A percentile compares a stretch with the other conserved stretches of the same genome.
These are phyloP conservation scores for Enteromius mattozi DNA, from an alignment of 2,797 vertebrate species.

Conservation along the genomic window DNA sequence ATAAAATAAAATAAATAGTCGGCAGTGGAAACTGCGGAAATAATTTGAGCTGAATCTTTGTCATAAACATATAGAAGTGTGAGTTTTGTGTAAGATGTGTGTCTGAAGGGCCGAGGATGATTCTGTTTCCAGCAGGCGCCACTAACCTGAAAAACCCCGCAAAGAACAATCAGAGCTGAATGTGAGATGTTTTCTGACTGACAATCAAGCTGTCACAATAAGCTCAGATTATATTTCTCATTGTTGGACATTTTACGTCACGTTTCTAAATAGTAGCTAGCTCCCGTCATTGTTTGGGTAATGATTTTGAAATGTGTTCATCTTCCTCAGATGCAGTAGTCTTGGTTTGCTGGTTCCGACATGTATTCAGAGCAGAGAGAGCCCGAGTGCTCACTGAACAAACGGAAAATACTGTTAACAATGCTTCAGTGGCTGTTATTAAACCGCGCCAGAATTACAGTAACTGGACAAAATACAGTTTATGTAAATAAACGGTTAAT, in stretches of 20 bases:
- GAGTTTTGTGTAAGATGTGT: too few relatives aligned
- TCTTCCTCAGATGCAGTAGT: background rate
- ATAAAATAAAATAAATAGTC: background rate
- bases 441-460: background rate
- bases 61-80: background rate
- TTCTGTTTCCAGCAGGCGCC: constrained; percentile 3
- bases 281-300: background rate
- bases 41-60: background rate
- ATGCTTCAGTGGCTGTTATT: background rate
- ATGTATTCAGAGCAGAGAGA: background rate
- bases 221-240: constrained; percentile 11
- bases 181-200: background rate
- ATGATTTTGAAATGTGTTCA: background rate
- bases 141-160: background rate
- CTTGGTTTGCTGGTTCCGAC: background rate
- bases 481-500: background rate
- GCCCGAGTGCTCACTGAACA: too few relatives aligned
- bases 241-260: background rate
- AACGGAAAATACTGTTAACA: background rate
- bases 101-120: background rate
- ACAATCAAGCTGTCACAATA: constrained; percentile 16
- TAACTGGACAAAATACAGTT: background rate
- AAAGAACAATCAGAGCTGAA: background rate
- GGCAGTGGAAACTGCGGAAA: background rate
- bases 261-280: background rate